A percentile compares a stretch with the other conserved stretches of the same genome.
These are phyloP conservation scores for Megamerina dolium DNA, from an alignment of 2,888 invertebrate species.

Conservation along the genomic window DNA sequence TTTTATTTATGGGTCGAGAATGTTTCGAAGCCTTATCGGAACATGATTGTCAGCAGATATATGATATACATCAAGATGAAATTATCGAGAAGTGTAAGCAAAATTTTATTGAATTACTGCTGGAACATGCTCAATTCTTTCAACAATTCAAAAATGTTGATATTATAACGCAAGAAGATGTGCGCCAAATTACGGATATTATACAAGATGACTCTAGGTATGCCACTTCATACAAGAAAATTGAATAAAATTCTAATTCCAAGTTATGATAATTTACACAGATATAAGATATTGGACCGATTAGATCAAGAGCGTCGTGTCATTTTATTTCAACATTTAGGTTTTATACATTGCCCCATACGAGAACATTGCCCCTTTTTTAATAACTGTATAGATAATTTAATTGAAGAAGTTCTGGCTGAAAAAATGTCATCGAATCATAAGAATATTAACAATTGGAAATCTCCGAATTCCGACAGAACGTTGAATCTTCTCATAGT, in stretches of 20 bases:
- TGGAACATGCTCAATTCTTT: constrained; percentile 91
- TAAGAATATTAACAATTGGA: constrained; percentile 48
- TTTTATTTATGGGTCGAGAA: constrained; percentile 88
- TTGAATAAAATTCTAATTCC: not conserved
- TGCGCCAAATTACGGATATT: constrained; percentile 86
- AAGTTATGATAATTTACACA: constrained; percentile 35
- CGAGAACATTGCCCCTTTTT: constrained; percentile 90
- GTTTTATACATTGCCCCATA: constrained; percentile 93
- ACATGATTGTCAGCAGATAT: constrained; percentile 85
- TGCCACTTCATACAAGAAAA: not conserved
- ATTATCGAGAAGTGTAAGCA: constrained; percentile 84
- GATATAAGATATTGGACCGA: constrained; percentile 89
- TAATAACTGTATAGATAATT: constrained; percentile 72
- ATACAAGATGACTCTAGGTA: constrained; percentile 87
- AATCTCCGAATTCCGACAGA: constrained; percentile 37
- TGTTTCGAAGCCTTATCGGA: constrained; percentile 89
- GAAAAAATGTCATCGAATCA: constrained; percentile 54
- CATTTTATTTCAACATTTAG: constrained; percentile 90
- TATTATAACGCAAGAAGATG: constrained; percentile 89
- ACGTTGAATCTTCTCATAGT: constrained; percentile 78
- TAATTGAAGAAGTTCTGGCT: constrained; percentile 57
- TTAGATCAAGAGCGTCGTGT: constrained; percentile 91
- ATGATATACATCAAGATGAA: constrained; percentile 88
- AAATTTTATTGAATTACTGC: constrained; percentile 84
- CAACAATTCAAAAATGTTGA: constrained; percentile 88